These are phyloP conservation scores for Pholis gunnellus DNA, from an alignment of 2,113 vertebrate species.

Conservation along the genomic window DNA sequence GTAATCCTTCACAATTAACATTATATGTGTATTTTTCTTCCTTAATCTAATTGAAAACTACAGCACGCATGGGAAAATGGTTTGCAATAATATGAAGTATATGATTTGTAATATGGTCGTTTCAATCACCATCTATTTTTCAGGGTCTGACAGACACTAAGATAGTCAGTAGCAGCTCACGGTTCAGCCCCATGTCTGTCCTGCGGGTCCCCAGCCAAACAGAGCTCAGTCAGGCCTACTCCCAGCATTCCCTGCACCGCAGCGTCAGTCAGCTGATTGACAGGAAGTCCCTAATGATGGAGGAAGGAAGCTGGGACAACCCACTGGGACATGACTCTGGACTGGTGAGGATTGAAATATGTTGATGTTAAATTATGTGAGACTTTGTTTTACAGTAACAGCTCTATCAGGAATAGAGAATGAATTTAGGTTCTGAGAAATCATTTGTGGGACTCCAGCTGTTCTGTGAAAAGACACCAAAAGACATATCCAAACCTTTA, in stretches of 20 bases:
- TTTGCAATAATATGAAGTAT: not conserved
- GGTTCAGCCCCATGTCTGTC: conserved; percentile 79
- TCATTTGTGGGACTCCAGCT: not conserved
- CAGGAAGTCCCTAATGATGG: conserved; percentile 85
- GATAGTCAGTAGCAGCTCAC: conserved; percentile 81
- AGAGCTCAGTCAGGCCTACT: conserved; percentile 82
- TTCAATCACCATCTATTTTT: not conserved
- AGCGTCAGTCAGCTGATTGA: conserved; percentile 93
- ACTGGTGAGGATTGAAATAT: conserved; percentile 85
- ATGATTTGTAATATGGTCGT: not conserved
- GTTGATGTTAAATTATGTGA: conserved; percentile 4
- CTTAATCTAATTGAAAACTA: not conserved
- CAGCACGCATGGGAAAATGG: not conserved
- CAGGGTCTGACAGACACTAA: conserved; percentile 91
- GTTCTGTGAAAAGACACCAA: not conserved
- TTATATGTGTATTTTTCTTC: not conserved
- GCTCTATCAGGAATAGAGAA: not conserved
- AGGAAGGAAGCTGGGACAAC: conserved; percentile 88
- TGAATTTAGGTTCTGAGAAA: not conserved
- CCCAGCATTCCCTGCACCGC: conserved; percentile 88
- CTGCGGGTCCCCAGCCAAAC: conserved; percentile 84
- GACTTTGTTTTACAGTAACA: conserved; percentile 3
- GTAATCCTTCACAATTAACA: not conserved
- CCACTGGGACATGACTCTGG: conserved; percentile 85
- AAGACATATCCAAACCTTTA: no score